Evolutionary conservation across 2,888 invertebrate species (phyloP), one percentile per base, ranked within the genome.

Genomic region (Acholoe squamosa): DNA sequence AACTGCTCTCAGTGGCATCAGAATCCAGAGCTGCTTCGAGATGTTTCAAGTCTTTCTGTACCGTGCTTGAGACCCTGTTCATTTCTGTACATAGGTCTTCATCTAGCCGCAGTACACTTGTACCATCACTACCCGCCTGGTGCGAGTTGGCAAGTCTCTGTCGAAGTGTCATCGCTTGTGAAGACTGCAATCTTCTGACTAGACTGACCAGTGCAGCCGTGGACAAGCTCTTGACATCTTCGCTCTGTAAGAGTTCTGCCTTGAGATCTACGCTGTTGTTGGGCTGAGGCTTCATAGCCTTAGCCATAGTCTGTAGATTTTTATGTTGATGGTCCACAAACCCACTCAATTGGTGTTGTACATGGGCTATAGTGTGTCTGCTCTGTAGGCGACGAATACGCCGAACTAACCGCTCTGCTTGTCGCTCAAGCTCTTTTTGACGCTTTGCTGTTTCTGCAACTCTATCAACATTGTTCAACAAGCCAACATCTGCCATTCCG

Each of bases 1-100:
- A 98, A 94, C 98, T 98, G 92, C 98, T 98, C 25, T 97, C 98
- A 0, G 99, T 99, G 56, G 98, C 98, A 96, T 99, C 99, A 0
- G 98, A 98, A 96, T 99, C 99, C 92, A 98, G 96, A 93, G 97
- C 97, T 91, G 97, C 96, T 95, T 98, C 97, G 90, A 98, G 97
- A 92, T 97, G 96, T 43, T 97, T 97, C 93, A 98, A 96, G 95
- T 98, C 98, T 0, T 97, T 97, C 88, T 97, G 96, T 92, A 98
- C 95, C 28, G 97, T 97, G 28, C 98, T 98, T 0, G 98, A 97
- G 0, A 98, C 93, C 84, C 93, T 91, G 52, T 94, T 97, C 92
- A 98, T 95, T 94, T 97, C 97, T 71, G 96, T 92, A 89, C 94
- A 94, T 14, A 94, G 93, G 51, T 94, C 94, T 76, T 93, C 93